These are phyloP conservation scores for Coreius guichenoti DNA, from an alignment of 2,797 vertebrate genomes.

Conservation along the genomic window DNA sequence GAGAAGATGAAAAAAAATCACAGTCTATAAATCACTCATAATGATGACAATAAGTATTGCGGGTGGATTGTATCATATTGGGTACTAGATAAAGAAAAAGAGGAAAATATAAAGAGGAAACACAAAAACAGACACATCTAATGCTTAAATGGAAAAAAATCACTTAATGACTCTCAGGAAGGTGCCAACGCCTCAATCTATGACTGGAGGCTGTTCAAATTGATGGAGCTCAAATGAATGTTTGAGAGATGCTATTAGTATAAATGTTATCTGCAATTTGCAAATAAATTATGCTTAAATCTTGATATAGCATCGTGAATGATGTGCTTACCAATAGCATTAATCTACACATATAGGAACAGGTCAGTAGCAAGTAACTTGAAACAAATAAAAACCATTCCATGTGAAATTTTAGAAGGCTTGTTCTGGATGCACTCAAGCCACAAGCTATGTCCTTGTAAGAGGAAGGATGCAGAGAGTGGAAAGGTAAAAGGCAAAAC, in stretches of 20 bases:
- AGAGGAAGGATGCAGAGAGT: neutral
- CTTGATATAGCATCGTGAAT: neutral
- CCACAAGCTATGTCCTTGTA: neutral
- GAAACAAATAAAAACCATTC: neutral
- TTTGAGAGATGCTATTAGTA: constrained; percentile 6
- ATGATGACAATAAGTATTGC: constrained; percentile 4
- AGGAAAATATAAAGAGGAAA: neutral
- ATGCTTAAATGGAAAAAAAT: constrained; percentile 6
- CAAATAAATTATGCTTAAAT: constrained; percentile 12
- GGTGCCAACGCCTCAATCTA: constrained; percentile 16
- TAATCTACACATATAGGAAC: neutral
- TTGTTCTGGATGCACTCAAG: constrained; percentile 16
- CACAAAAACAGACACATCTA: constrained; percentile 3
- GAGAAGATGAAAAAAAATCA: neutral
- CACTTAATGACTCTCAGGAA: constrained; percentile 2
- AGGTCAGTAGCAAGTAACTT: neutral
- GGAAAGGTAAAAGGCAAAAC: constrained; percentile 12
- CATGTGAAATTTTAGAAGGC: neutral
- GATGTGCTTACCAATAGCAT: neutral
- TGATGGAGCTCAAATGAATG: neutral
- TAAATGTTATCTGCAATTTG: constrained; percentile 7
- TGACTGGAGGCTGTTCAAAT: constrained; percentile 22
- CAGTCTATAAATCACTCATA: constrained; percentile 27
- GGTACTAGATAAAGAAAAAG: neutral
- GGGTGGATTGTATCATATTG: neutral